phyloP scores from a whole-genome alignment of 2,797 vertebrate genomes.

The Lacerta bilineata region DNA sequence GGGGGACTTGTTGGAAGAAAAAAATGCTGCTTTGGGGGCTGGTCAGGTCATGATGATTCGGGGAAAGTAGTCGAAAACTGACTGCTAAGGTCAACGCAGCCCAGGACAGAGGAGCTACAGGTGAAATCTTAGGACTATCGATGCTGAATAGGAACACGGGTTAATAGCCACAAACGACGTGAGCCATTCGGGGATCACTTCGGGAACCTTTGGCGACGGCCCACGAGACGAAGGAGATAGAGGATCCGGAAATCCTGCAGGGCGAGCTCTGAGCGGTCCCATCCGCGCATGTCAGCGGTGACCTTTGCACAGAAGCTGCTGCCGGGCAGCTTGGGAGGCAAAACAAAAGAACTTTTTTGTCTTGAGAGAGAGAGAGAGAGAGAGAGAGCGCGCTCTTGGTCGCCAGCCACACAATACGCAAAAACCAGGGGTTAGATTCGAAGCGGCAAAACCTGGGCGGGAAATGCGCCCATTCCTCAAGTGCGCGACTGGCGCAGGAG shows the following conservation, averaged over 20 bases:
- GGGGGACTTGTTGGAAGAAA: no score
- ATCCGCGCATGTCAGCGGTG: no score
- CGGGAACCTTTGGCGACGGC: background rate
- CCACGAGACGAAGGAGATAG: background rate
- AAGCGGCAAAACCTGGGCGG: no score
- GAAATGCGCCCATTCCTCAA: background rate
- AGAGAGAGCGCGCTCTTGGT: background rate
- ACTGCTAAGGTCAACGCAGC: constrained; percentile 41
- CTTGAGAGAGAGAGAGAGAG: no score
- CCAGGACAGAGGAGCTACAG: constrained; percentile 38
- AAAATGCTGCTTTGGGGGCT: background rate
- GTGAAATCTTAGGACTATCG: constrained; percentile 12
- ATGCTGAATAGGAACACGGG: no score
- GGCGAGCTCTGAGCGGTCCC: background rate
- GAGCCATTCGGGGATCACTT: background rate
- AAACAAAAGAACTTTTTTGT: no score
- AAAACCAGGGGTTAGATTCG: background rate
- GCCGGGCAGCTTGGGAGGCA: background rate
- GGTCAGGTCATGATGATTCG: background rate
- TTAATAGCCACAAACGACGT: no score
- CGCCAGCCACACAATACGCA: background rate
- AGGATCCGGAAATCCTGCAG: background rate
- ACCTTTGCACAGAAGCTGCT: background rate
- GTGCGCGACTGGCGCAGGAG: no score
- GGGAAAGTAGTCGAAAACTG: background rate